phyloP scores from a whole-genome alignment of 2,888 invertebrate genomes.

The Brachynemurus nebulosus region DNA sequence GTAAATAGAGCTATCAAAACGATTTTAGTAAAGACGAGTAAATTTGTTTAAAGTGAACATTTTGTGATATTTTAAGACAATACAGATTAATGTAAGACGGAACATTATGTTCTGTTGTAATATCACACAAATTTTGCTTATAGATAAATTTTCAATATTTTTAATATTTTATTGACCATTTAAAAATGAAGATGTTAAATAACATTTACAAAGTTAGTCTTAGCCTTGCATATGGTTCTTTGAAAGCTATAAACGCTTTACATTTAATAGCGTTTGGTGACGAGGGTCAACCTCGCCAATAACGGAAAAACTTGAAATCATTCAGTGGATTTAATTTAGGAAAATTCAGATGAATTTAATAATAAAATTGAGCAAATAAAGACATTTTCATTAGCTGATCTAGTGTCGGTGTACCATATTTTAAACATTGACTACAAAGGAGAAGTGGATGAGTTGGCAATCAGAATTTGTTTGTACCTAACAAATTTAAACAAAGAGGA shows the following conservation, averaged over 20 bases:
- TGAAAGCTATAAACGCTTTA: neutral
- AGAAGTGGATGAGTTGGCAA: neutral
- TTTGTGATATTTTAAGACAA: too few relatives aligned
- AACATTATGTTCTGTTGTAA: too few relatives aligned
- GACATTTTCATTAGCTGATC: slow-evolving; percentile 3
- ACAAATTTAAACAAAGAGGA: slow-evolving; percentile 1
- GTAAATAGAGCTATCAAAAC: too few relatives aligned
- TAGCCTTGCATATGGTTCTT: neutral
- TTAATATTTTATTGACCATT: too few relatives aligned
- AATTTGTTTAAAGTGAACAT: too few relatives aligned
- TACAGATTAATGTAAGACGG: too few relatives aligned
- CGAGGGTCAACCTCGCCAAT: slow-evolving; percentile 1
- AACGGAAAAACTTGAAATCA: neutral
- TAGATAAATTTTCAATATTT: too few relatives aligned
- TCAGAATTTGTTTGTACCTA: slow-evolving; percentile 5
- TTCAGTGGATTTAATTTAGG: slow-evolving; percentile 9
- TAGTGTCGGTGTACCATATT: slow-evolving; percentile 7
- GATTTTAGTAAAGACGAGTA: too few relatives aligned
- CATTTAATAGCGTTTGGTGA: slow-evolving; percentile 4
- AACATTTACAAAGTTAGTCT: neutral
- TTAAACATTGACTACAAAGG: neutral
- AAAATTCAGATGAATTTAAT: slow-evolving; percentile 8
- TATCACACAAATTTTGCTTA: too few relatives aligned
- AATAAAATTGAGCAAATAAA: slow-evolving; percentile 6
- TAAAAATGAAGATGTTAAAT: neutral